Conservation (phyloP, 2,113 vertebrate genomes). For the Thomomys bottae region DNA sequence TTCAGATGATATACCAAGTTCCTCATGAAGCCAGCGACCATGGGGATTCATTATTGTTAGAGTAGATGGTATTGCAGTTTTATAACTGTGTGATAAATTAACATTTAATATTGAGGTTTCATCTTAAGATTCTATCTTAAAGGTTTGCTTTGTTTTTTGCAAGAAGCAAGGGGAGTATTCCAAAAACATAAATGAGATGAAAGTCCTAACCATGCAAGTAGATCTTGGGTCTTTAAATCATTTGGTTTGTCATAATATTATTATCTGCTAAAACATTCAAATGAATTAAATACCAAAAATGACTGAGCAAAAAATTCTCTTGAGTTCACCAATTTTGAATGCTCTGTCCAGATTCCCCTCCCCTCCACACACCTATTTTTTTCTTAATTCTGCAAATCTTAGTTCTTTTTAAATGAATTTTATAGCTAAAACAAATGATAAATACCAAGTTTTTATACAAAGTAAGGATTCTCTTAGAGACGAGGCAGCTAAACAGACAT, state of each 20-base stretch:
- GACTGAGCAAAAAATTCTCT: slow-evolving; percentile 40
- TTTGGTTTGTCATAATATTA: slow-evolving; percentile 35
- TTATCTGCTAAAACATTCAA: slow-evolving; percentile 30
- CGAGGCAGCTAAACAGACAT: too few relatives aligned
- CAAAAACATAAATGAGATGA: slow-evolving; percentile 26
- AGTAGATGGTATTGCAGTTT: slow-evolving; percentile 57
- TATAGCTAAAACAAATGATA: background rate
- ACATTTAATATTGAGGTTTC: slow-evolving; percentile 54
- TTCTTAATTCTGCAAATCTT: background rate
- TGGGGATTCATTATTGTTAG: slow-evolving; percentile 54
- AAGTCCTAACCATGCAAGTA: slow-evolving; percentile 3
- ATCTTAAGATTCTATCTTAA: slow-evolving; percentile 22
- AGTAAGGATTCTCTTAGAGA: slow-evolving; percentile 11
- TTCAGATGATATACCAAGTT: slow-evolving; percentile 56
- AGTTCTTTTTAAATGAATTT: slow-evolving; percentile 44
- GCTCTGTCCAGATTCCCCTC: background rate
- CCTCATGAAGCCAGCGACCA: slow-evolving; percentile 63
- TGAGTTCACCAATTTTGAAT: background rate
- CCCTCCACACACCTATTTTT: background rate
- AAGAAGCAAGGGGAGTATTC: slow-evolving; percentile 15
- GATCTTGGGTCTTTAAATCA: slow-evolving; percentile 20
- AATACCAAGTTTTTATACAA: background rate
- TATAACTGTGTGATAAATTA: slow-evolving; percentile 61
- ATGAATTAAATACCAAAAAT: slow-evolving; percentile 6
- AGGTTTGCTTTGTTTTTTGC: slow-evolving; percentile 46